phyloP scores from a whole-genome alignment of 1,140 invertebrate species.

The Atta texana region DNA sequence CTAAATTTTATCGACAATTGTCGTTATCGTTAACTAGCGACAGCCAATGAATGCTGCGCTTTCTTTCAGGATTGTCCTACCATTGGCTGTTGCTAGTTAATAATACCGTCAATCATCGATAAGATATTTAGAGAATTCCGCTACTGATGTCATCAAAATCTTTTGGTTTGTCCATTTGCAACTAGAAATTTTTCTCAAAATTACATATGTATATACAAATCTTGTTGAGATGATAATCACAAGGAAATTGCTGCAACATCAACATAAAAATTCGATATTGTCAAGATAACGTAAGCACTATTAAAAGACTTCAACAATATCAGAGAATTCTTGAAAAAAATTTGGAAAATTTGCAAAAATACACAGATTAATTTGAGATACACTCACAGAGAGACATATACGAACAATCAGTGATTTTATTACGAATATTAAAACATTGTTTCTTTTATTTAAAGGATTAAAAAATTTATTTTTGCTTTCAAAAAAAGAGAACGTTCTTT shows the following conservation, averaged over 20 bases:
- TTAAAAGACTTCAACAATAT: not conserved
- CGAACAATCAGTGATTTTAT: not conserved
- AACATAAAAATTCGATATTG: not conserved
- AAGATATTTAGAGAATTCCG: too few relatives aligned
- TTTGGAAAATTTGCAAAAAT: not conserved
- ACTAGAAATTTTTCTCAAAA: too few relatives aligned
- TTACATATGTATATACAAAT: not conserved
- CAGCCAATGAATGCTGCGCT: too few relatives aligned
- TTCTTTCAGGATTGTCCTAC: too few relatives aligned
- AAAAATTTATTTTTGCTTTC: not conserved
- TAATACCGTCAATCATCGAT: too few relatives aligned
- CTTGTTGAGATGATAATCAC: not conserved
- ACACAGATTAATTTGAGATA: not conserved
- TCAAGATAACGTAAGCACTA: not conserved
- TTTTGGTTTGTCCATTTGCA: too few relatives aligned
- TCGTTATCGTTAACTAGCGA: too few relatives aligned
- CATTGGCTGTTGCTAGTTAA: too few relatives aligned
- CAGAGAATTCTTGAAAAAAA: not conserved
- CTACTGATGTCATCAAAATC: too few relatives aligned
- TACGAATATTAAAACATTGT: not conserved
- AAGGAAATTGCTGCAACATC: not conserved
- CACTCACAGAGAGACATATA: not conserved
- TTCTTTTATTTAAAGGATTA: not conserved
- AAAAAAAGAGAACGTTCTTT: too few relatives aligned
- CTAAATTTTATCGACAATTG: too few relatives aligned